A percentile compares a stretch with the other conserved stretches of the same genome.
Evolutionary conservation across 1,140 invertebrate genomes (phyloP).

Genomic region (Dendroctonus ponderosae): DNA sequence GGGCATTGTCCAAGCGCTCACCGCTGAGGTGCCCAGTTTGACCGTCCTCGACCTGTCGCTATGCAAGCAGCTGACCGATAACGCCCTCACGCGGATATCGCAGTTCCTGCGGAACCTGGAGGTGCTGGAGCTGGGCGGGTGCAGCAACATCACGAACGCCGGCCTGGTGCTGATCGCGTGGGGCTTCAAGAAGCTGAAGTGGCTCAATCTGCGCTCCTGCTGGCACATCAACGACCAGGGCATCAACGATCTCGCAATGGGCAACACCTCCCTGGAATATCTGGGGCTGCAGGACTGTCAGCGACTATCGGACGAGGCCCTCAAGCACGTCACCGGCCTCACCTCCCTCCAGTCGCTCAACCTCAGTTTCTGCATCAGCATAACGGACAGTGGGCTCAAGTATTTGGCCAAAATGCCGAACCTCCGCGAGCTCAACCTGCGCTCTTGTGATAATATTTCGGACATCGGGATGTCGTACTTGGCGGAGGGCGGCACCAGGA

Average conservation of each 20-base stretch:
- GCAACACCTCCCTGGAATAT: conserved; percentile 72
- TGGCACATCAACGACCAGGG: conserved; percentile 89
- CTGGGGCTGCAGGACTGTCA: conserved; percentile 93
- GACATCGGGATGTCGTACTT: conserved; percentile 89
- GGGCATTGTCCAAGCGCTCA: conserved; percentile 79
- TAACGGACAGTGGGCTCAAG: conserved; percentile 88
- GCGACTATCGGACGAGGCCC: conserved; percentile 84
- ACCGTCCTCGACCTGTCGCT: conserved; percentile 83
- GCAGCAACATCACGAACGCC: conserved; percentile 84
- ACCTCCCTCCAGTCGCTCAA: conserved; percentile 82
- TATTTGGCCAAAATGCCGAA: conserved; percentile 81
- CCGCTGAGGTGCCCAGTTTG: conserved; percentile 68
- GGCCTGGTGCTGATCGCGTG: conserved; percentile 82
- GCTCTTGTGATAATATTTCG: conserved; percentile 91
- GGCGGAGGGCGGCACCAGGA: conserved; percentile 78
- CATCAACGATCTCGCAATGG: conserved; percentile 80
- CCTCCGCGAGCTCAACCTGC: conserved; percentile 82
- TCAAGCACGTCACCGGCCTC: conserved; percentile 79
- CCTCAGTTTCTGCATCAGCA: conserved; percentile 89
- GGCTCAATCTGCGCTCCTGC: conserved; percentile 85
- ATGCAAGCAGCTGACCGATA: conserved; percentile 93
- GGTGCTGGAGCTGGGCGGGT: conserved; percentile 84
- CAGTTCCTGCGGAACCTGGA: conserved; percentile 85
- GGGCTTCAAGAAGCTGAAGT: conserved; percentile 79
- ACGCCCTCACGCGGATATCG: conserved; percentile 77